phyloP scores from a whole-genome alignment of 2,888 invertebrate genomes.

The Xanthia icteritia region DNA sequence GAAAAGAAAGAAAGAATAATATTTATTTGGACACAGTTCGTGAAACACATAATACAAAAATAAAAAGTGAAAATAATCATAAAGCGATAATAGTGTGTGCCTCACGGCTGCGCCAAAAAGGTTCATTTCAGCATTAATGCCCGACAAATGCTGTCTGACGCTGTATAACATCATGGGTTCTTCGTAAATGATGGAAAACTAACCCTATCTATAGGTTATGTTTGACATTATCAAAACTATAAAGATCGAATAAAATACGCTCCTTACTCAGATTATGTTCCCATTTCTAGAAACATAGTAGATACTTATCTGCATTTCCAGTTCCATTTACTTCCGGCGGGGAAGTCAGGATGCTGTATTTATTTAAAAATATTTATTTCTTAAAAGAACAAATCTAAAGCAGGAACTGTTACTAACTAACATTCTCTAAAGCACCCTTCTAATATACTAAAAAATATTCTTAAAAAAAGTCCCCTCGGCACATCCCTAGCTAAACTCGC shows the following conservation, averaged over 20 bases:
- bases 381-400: neutral
- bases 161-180: neutral
- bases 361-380: too few relatives aligned
- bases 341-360: neutral
- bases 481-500: slow-evolving; percentile 82
- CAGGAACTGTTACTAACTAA: slow-evolving; percentile 27
- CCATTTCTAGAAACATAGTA: neutral
- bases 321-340: neutral
- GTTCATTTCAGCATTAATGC: too few relatives aligned
- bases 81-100: too few relatives aligned
- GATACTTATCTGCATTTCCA: neutral
- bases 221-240: neutral
- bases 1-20: too few relatives aligned
- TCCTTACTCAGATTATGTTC: neutral
- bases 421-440: neutral
- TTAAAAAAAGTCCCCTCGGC: neutral
- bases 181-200: neutral
- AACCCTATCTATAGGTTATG: neutral
- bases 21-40: too few relatives aligned
- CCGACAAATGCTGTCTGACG: too few relatives aligned
- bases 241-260: neutral
- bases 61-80: too few relatives aligned
- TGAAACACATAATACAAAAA: too few relatives aligned
- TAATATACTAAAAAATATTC: neutral
- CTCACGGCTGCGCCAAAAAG: too few relatives aligned